Evolutionary conservation across 2,113 vertebrate species (phyloP), one percentile per base, ranked within the genome.

Genomic region (Chaetops frenatus): DNA sequence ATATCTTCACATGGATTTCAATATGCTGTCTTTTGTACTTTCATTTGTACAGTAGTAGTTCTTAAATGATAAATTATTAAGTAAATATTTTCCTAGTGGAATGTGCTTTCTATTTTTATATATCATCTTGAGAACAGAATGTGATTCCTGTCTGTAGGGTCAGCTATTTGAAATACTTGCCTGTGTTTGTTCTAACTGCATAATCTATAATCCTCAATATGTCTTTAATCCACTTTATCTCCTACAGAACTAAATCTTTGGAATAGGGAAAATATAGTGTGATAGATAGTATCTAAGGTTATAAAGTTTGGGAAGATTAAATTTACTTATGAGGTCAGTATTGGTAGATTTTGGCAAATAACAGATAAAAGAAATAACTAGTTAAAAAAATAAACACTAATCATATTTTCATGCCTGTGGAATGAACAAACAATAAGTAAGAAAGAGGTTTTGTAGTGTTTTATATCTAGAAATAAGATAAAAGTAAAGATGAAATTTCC

Each of bases 41-140:
- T 56, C 66, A 58, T 92, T 93, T 86, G 57, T 93, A 78, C 47
- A 86, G 56, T 93, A 88, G 85, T 93, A 86, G 72, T 93, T 86
- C 90, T 90, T 86, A 88, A 95, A 86, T 93, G 92, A 93, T 96
- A 92, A 95, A 96, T 97, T 95, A 94, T 93, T 92, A 92, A 93
- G 92, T 94, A 96, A 96, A 95, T 90, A 94, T 90, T 95, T 95
- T 90, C 87, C 51, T 92, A 72, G 71, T 71, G 71, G 92, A 95
- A 96, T 94, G 88, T 88, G 79, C 85, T 90, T 97, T 96, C 96
- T 97, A 96, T 97, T 96, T 96, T 92, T 93, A 40, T 94, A 25
- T 88, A 51, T 48, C 74, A 78, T 91, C 85, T 97, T 85, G 76
- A 97, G 91, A 96, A 97, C 83, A 95, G 81, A 93, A 95, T 93